Evolutionary conservation across 2,888 invertebrate genomes (phyloP), one percentile per base, ranked within the genome.

Genomic region (Coelopa pilipes): DNA sequence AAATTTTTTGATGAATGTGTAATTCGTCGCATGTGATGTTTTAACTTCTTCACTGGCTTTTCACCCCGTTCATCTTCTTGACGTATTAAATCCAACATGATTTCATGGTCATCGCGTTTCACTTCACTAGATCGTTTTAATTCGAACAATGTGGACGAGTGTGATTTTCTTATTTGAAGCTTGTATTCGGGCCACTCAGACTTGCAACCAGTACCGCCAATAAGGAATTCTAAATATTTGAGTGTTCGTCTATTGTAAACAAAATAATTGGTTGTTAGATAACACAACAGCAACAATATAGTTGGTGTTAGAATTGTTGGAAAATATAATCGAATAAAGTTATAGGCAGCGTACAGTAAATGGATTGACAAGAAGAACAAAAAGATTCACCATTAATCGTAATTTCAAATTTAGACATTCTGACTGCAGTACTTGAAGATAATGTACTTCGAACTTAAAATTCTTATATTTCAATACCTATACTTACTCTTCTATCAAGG

Each of bases 171-270:
- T 71, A 85, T 78, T 75, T 79, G 78, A 59, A 82, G 74, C 75
- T 81, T 78, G 77, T 79, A 80, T 74, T 81, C 76, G 5, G 79
- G 78, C 45, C 70, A 59, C 7, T 67, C 21, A 21, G 49, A 70
- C 45, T 65, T 55, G 47, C 71, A 53, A 55, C 77, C 74, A 76
- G 78, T 81, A 74, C 89, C 88, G 72, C 89, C 88, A 17, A 89
- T 90, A 82, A 91, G 88, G 88, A 91, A 90, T 88, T 91, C 90
- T 87, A 91, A 88, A 86, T 90, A 91, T 81, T 90, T 90, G 86
- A 82, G 79, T 45, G 82, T 82, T 73, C 81, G 81, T 79, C 86
- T 86, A 73, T 34, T 34, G 34, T 34, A 34, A 34, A 34, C 34
- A 34, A 7, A 34, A 34, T 34, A 4, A 34, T 34, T 11, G 19